Base-by-base conservation (phyloP, 2,797 vertebrate species). In the Siniperca undulata region DNA sequence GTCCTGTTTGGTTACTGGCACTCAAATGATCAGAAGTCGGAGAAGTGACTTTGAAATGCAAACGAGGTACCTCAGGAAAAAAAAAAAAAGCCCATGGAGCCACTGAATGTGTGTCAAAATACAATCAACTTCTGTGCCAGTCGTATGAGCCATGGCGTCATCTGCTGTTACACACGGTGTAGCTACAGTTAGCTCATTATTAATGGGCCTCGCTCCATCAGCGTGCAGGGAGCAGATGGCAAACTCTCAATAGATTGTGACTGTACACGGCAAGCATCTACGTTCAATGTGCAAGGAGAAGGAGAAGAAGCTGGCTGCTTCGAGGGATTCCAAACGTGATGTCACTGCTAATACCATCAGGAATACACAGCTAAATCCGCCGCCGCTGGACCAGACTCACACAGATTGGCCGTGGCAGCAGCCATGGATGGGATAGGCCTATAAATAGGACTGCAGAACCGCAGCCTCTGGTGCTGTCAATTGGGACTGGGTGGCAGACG, bases 291-390 rank as follows among this genome's bases (percentile, higher is more conserved):
- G 61, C 46, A n/a, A 65, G 46, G 46, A 59, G 65, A 20, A 70
- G 75, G 17, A 68, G 60, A 53, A 71, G 72, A 13, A 78, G 64
- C 77, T 48, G 81, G 82, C 82, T 87, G 88, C 90, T 93, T 89
- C 84, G 44, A 94, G 93, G 91, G 89, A 93, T 85, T 93, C 88
- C 91, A 88, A 93, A 93, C 78, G 80, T 91, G 89, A 92, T 92
- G 92, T 94, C 95, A 93, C 84, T 86, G 83, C 83, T 85, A 90
- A 93, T 95, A 89, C 85, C 82, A 77, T 95, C 91, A 94, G 89
- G 89, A 90, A 80, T 84, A 82, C 80, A 81, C 64, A 69, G 90
- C 82, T 80, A 89, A 92, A 89, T 86, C 86, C 38, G 82, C 79
- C 19, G 87, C 92, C 88, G 70, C 71, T 40, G 78, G 93, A 88